Evolutionary conservation across 2,888 invertebrate species (phyloP), one percentile per base, ranked within the genome.

Genomic region (Pediacus dermestoides): DNA sequence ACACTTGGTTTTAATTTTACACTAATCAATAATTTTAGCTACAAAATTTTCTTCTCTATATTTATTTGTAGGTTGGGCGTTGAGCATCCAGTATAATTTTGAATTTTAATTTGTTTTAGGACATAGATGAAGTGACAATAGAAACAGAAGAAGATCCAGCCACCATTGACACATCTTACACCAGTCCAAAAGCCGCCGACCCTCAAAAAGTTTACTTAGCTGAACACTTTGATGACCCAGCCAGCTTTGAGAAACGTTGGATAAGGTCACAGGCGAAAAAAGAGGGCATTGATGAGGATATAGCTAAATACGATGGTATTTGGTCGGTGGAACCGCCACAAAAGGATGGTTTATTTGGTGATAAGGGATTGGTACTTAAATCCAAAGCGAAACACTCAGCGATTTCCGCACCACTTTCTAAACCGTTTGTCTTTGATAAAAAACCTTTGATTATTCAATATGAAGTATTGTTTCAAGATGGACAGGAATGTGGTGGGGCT

Each of bases 401-500:
- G 4, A 88, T 97, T 46, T 77, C 95, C 1, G 76, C 90, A 2
- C 75, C 78, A 16, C 71, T 99, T 9, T 75, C 74, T 38, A 82
- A 78, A 61, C 85, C 87, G 0, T 96, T 93, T 68, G 77, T 81
- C 32, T 97, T 99, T 68, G 74, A 74, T 28, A 78, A 81, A 39
- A 89, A 86, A 58, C 90, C 92, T 0, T 68, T 89, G 22, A 75
- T 99, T 43, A 85, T 96, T 2, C 97, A 99, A 70, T 97, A 91
- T 73, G 92, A 92, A 75, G 62, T 63, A 3, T 85, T 85, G 39
- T 85, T 94, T 47, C 84, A 97, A 80, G 92, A 94, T 61, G 96
- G 95, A 1, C 94, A 95, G 72, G 96, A 96, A 68, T 99, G 99
- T 70, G 99, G 99, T 28, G 99, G 99, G 6, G 94, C 96, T 4